phyloP scores from a whole-genome alignment of 2,113 vertebrate genomes.

The Lophochroa leadbeateri region DNA sequence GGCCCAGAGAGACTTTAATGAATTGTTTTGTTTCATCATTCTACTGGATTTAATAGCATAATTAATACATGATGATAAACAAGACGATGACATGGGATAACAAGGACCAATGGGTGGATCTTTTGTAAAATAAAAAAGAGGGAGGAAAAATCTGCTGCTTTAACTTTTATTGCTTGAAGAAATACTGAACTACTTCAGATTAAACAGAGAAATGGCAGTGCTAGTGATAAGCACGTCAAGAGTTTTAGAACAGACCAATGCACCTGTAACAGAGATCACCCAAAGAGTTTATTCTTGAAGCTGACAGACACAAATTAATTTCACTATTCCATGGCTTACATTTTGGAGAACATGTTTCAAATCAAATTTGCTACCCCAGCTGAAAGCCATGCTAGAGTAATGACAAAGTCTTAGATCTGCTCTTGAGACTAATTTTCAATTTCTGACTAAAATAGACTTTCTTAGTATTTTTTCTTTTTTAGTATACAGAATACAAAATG shows the following conservation, averaged over 20 bases:
- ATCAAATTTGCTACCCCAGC: background rate
- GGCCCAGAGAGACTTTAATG: background rate
- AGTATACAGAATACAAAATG: background rate
- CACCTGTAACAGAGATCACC: background rate
- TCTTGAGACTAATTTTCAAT: background rate
- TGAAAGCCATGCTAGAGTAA: background rate
- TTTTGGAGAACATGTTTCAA: background rate
- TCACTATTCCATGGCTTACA: background rate
- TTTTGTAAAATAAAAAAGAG: background rate
- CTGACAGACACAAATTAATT: background rate
- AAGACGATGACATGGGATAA: background rate
- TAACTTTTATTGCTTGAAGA: background rate
- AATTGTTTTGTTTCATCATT: background rate
- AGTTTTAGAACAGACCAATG: background rate
- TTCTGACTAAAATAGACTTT: background rate
- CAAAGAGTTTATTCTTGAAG: background rate
- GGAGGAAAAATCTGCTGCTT: background rate
- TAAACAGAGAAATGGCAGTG: background rate
- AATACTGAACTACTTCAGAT: background rate
- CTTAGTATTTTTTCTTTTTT: background rate
- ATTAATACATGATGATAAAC: background rate
- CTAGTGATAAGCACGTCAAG: background rate
- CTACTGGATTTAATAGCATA: background rate
- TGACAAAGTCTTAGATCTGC: background rate
- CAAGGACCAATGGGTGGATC: background rate